Evolutionary conservation across 2,888 invertebrate species (phyloP), one percentile per base, ranked within the genome.

Genomic region (Drosophila kanekoi): DNA sequence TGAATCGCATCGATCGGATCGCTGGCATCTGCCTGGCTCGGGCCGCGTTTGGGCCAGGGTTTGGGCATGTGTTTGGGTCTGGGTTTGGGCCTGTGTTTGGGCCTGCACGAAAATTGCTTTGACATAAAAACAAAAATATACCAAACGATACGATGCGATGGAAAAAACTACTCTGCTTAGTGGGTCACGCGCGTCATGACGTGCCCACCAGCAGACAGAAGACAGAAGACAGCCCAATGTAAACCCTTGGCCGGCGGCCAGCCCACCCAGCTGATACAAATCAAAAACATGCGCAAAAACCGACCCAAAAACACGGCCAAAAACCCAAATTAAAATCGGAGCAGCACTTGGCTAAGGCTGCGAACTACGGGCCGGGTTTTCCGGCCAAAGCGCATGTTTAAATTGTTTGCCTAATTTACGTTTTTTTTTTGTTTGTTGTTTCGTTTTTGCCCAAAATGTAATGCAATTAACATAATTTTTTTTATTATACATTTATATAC

Each of bases 101-200:
- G 8, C 28, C 62, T 60, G 79, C 85, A 90, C 88, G 90, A 89
- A 88, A 90, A 88, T 88, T 89, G 75, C 78, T 90, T 88, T 88
- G 90, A 88, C 88, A 88, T 77, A 90, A 87, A 87, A 86, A 63
- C 32, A 43, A 49, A 64, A 38, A 65, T 47, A 35, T 10, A n/a
- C 14, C 10, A 59, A 57, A 63, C 37, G 28, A 54, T 41, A 57
- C 35, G 51, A 49, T 23, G 58, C 47, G 43, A 32, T 47, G 33
- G 52, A 35, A 38, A 40, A 57, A 28, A 8, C 28, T 28, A 47
- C 11, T 32, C 43, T 66, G 63, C 64, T 82, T 89, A 81, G 90
- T 89, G 85, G 90, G 90, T 90, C 88, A 89, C 87, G 77, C 88
- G 85, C 82, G 82, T 79, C 90, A 90, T 89, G 80, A 73, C 72